phyloP scores from a whole-genome alignment of 2,888 invertebrate species.

The Drosophila nr. fundita region DNA sequence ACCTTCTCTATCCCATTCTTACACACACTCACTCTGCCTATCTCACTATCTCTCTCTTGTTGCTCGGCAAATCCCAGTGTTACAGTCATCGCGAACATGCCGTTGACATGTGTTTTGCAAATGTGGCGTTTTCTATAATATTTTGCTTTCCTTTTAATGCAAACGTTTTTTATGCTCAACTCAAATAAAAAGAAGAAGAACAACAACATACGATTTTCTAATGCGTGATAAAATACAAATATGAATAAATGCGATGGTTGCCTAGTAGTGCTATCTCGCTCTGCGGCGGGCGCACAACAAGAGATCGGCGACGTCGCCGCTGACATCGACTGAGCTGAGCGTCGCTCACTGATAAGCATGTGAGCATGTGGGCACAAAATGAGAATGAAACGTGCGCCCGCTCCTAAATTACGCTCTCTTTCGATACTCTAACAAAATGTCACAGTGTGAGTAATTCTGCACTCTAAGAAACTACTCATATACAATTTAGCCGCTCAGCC shows the following conservation, averaged over 20 bases:
- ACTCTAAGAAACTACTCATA: background rate
- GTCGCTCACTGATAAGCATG: constrained; percentile 60
- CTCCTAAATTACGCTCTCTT: constrained; percentile 16
- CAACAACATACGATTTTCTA: constrained; percentile 23
- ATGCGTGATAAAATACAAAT: constrained; percentile 40
- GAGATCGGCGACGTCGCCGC: constrained; percentile 45
- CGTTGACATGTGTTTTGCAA: constrained; percentile 80
- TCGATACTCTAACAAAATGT: constrained; percentile 16
- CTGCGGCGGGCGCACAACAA: constrained; percentile 30
- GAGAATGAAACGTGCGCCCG: constrained; percentile 50
- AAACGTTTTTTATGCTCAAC: constrained; percentile 34
- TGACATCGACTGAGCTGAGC: constrained; percentile 21
- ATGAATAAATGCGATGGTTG: constrained; percentile 35
- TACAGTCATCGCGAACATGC: constrained; percentile 61
- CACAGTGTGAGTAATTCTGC: background rate
- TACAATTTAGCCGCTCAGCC: background rate
- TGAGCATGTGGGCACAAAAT: constrained; percentile 25
- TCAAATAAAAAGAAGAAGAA: constrained; percentile 19
- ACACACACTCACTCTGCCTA: background rate
- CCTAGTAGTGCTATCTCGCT: constrained; percentile 24
- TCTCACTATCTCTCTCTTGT: background rate
- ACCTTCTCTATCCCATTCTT: background rate
- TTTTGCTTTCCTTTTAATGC: constrained; percentile 23
- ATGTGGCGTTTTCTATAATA: constrained; percentile 59
- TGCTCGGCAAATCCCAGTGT: constrained; percentile 43